Conservation (phyloP, 2,113 vertebrate species). For the Cepphus grylle region DNA sequence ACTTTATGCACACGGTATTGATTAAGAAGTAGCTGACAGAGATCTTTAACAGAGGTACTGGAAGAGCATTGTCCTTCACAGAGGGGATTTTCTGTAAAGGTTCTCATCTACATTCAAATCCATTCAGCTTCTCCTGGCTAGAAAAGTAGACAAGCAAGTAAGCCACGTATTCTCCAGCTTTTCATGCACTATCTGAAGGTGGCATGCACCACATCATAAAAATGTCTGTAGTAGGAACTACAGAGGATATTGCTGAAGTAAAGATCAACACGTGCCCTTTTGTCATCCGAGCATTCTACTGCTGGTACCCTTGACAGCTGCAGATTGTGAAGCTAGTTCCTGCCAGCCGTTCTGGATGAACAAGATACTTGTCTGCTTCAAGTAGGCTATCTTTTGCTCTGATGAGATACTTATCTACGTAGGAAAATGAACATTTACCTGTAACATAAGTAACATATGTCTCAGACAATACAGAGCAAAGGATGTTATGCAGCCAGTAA, state of each 20-base stretch:
- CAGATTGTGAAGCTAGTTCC: background rate
- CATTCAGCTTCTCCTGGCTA: background rate
- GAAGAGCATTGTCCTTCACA: slow-evolving; percentile 13
- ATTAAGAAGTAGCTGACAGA: slow-evolving; percentile 35
- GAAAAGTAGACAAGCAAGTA: background rate
- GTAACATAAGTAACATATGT: background rate
- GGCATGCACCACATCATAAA: background rate
- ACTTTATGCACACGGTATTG: background rate
- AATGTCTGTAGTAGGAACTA: background rate
- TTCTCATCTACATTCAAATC: background rate
- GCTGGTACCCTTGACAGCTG: background rate
- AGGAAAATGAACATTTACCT: background rate
- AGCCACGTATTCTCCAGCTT: background rate
- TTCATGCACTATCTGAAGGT: background rate
- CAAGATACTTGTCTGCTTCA: background rate
- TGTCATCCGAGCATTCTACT: background rate
- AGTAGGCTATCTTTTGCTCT: background rate
- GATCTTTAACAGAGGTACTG: background rate
- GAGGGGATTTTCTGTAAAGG: background rate
- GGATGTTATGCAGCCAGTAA: background rate
- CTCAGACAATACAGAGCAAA: background rate
- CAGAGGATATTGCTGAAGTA: background rate
- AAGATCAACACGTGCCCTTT: background rate
- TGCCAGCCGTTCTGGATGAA: background rate
- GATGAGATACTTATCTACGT: background rate